Conservation (phyloP, 2,797 vertebrate species). For the Pseudochaenichthys georgianus region DNA sequence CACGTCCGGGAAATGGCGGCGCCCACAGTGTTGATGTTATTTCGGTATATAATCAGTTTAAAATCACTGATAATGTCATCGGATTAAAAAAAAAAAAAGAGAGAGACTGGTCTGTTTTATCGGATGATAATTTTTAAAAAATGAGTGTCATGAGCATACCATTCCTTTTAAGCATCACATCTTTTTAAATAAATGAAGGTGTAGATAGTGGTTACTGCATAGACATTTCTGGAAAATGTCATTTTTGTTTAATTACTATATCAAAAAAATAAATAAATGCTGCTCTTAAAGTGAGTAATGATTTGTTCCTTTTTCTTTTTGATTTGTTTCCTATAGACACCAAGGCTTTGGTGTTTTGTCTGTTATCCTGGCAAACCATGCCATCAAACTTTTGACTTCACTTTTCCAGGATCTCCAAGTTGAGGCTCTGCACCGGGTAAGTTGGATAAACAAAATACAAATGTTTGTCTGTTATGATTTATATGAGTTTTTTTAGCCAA, state of each 20-base stretch:
- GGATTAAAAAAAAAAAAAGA: no score
- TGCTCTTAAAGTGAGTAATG: background rate
- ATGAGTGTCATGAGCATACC: no score
- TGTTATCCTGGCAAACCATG: slow-evolving; percentile 96
- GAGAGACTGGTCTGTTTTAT: no score
- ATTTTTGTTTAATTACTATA: background rate
- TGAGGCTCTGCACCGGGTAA: slow-evolving; percentile 94
- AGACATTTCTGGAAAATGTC: background rate
- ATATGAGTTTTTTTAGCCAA: background rate
- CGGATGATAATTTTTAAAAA: no score
- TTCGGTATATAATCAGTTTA: no score
- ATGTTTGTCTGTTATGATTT: background rate
- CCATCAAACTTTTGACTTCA: slow-evolving; percentile 94
- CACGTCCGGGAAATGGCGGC: no score
- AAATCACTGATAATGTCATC: no score
- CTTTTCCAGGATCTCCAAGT: slow-evolving; percentile 98
- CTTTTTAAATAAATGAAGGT: background rate
- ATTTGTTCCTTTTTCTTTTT: slow-evolving; percentile 1
- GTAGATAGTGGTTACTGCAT: background rate
- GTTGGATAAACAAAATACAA: slow-evolving; percentile 13
- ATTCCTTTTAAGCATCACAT: background rate
- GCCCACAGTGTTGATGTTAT: no score
- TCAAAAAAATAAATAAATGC: background rate
- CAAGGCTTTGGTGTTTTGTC: slow-evolving; percentile 98
- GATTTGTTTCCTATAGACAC: slow-evolving; percentile 83